Conservation (phyloP, 2,888 invertebrate genomes). For the Mesodorylaimus sp. region DNA sequence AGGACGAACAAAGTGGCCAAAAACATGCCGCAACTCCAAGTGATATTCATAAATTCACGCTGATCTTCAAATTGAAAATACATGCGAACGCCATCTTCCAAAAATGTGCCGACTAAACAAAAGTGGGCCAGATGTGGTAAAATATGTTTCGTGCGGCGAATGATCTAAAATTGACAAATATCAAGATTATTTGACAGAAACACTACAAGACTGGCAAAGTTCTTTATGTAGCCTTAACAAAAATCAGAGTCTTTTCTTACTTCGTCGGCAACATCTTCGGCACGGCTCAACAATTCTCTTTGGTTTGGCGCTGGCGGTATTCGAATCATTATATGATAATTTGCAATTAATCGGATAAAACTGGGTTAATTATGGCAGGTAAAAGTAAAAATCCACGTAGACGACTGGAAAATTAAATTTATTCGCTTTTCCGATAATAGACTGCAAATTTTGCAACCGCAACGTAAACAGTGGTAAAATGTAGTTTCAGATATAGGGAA, state of each 20-base stretch:
- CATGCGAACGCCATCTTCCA: conserved; percentile 97
- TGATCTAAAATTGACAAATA: conserved; percentile 19
- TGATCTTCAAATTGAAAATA: conserved; percentile 58
- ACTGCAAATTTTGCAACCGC: too few relatives aligned
- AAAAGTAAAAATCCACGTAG: too few relatives aligned
- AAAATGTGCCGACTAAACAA: conserved; percentile 91
- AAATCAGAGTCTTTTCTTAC: conserved; percentile 37
- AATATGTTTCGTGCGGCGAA: conserved; percentile 38
- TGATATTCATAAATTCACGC: conserved; percentile 31
- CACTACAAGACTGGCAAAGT: neutral
- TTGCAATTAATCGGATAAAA: too few relatives aligned
- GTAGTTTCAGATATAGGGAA: too few relatives aligned
- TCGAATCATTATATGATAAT: too few relatives aligned
- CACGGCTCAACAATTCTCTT: conserved; percentile 46
- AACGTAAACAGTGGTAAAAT: too few relatives aligned
- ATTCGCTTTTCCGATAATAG: too few relatives aligned
- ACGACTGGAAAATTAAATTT: too few relatives aligned
- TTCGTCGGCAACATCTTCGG: conserved; percentile 88
- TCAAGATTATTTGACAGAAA: neutral
- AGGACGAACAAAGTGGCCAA: conserved; percentile 84
- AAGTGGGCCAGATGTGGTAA: conserved; percentile 84
- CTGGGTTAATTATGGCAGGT: too few relatives aligned
- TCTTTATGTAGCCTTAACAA: neutral
- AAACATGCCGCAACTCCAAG: conserved; percentile 70
- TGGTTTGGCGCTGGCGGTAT: too few relatives aligned